Base-by-base conservation (phyloP, 2,113 vertebrate species). In the Larimichthys crocea region DNA sequence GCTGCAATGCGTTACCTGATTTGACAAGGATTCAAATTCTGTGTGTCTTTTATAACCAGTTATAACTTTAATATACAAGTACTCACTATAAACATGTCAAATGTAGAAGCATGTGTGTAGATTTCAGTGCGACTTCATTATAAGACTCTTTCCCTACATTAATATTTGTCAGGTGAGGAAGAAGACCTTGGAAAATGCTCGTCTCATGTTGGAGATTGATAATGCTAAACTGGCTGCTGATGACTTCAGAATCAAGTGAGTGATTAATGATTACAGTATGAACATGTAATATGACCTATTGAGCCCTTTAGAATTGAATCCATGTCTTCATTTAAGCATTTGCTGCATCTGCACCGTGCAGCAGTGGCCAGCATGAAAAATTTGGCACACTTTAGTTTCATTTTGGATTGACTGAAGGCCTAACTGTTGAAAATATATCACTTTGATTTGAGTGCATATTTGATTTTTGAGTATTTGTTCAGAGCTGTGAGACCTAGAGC, bases 161-260 rank as follows among this genome's bases (percentile, higher is more conserved):
- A 44, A 65, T 88, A 1, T 88, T 82, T 81, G 26, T 63, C 70
- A 96, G 96, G 94, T 96, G 85, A 94, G 94, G 84, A 94, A 93
- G 91, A 94, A 82, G 85, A 95, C 93, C 8, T 73, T 96, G 93
- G 94, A 95, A 84, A 96, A 96, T 3, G 95, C 95, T 35, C 94
- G 93, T 24, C 93, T 96, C 80, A 94, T 96, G 94, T 55, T 96
- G 66, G 95, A 95, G 91, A 96, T 96, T 0, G 96, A 96, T 89
- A 96, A 96, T 9, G 95, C 95, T 63, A 96, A 95, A 85, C 92
- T 96, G 90, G 96, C 96, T 8, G 95, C 95, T 3, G 95, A 96
- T 74, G 96, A 96, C 90, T 96, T 96, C 93, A 93, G 93, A 86
- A 93, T 95, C 86, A 96, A 96, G 96, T 96, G 79, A 94, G 96